Evolutionary conservation across 1,140 invertebrate species (phyloP), one percentile per base, ranked within the genome.

Genomic region (Sitophilus oryzae): DNA sequence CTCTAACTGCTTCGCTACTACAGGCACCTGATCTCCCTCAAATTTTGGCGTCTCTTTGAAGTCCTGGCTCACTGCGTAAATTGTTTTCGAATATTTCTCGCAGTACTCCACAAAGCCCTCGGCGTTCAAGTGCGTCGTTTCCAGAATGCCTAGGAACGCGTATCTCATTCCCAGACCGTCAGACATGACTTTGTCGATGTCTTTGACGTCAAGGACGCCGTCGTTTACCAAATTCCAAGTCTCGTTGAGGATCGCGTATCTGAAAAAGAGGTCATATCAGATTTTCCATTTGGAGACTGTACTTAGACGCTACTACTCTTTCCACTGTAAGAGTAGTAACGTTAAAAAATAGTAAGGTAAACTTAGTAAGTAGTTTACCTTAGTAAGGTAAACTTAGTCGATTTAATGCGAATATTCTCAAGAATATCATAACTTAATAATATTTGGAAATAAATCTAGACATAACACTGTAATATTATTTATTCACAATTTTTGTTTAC

Each of bases 81-180:
- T 93, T 0, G 84, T 86, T 18, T 90, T 82, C 0, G 79, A 78
- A 66, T 96, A 96, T 30, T 85, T 72, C 30, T 86, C 77, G 50
- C 82, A 82, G 63, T 89, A 89, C 57, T 83, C 82, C 4, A 74
- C 67, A 72, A 88, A 83, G 6, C 93, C 93, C 75, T 93, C 86
- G 20, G 93, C 93, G 76, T 98, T 98, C 18, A 98, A 77, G 75
- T 96, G 93, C 16, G 90, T 89, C 0, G 93, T 94, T 77, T 98
- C 93, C 44, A 97, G 77, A 1, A 92, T 86, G 18, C 96, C 96
- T 15, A 96, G 76, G 70, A 97, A 97, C 3, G 93, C 93, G 70
- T 97, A 98, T 51, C 95, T 79, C 79, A 90, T 89, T 14, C 93
- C 95, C 9, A 98, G 77, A 15, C 96, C 96, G 73, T 96, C 88